phyloP scores from a whole-genome alignment of 2,888 invertebrate species.

The Nyleta sp. region DNA sequence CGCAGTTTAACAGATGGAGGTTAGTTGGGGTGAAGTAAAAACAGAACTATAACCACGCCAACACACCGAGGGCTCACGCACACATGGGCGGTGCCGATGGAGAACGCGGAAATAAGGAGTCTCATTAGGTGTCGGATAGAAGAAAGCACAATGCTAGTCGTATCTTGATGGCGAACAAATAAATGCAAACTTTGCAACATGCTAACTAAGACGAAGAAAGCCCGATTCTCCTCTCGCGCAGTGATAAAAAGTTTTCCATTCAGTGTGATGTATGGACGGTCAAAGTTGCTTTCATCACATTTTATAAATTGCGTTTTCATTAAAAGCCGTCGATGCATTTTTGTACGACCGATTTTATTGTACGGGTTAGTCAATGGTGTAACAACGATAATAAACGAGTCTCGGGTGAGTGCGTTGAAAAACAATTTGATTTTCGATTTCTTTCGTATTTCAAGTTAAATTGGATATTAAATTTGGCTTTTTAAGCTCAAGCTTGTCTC shows the following conservation, averaged over 20 bases:
- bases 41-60: slow-evolving; percentile 64
- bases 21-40: slow-evolving; percentile 72
- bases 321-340: slow-evolving; percentile 20
- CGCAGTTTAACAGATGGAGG: slow-evolving; percentile 72
- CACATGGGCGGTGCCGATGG: slow-evolving; percentile 43
- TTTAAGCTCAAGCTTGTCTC: background rate
- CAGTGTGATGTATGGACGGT: slow-evolving; percentile 31
- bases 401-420: slow-evolving; percentile 4
- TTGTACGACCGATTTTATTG: slow-evolving; percentile 6
- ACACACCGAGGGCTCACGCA: slow-evolving; percentile 2
- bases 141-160: slow-evolving; percentile 42
- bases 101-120: slow-evolving; percentile 56
- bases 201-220: slow-evolving; percentile 42
- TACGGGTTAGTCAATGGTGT: slow-evolving; percentile 4
- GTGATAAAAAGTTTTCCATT: slow-evolving; percentile 45
- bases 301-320: slow-evolving; percentile 39
- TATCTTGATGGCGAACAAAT: slow-evolving; percentile 44
- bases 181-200: slow-evolving; percentile 53
- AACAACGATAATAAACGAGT: slow-evolving; percentile 19
- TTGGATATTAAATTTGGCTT: slow-evolving; percentile 2
- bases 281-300: slow-evolving; percentile 37
- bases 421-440: slow-evolving; percentile 17
- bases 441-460: background rate
- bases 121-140: slow-evolving; percentile 55
- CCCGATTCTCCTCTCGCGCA: slow-evolving; percentile 16